phyloP scores from a whole-genome alignment of 2,888 invertebrate genomes.

The Eueremaeus valkanovi region DNA sequence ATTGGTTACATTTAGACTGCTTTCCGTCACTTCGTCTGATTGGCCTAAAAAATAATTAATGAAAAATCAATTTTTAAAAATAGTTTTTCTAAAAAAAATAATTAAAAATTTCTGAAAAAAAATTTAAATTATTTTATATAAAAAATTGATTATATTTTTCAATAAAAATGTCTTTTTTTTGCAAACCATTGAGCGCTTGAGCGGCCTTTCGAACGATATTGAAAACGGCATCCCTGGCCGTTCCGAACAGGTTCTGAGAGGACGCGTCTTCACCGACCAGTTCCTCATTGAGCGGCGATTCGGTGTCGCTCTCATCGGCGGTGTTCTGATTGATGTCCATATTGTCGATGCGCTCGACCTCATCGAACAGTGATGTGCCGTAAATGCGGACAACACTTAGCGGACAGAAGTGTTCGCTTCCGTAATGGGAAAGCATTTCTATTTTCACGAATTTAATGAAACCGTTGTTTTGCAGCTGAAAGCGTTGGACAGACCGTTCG shows the following conservation, averaged over 20 bases:
- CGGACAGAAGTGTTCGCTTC: conserved; percentile 95
- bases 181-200: conserved; percentile 58
- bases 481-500: conserved; percentile 78
- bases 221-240: conserved; percentile 83
- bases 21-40: neutral
- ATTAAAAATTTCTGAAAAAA: no score
- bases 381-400: conserved; percentile 90
- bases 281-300: conserved; percentile 33
- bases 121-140: no score
- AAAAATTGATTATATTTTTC: no score
- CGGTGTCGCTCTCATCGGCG: conserved; percentile 51
- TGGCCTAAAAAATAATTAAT: conserved; percentile 18
- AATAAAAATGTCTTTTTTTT: no score
- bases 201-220: conserved; percentile 89
- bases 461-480: conserved; percentile 66
- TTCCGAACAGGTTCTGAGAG: conserved; percentile 59
- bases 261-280: conserved; percentile 39
- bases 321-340: conserved; percentile 41
- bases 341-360: conserved; percentile 74
- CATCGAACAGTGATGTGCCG: conserved; percentile 70
- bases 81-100: no score
- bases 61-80: no score
- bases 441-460: conserved; percentile 85
- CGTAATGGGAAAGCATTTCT: conserved; percentile 89
- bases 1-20: neutral